Evolutionary conservation across 2,113 vertebrate species (phyloP), one percentile per base, ranked within the genome.

Genomic region (Rhagologus leucostigma): DNA sequence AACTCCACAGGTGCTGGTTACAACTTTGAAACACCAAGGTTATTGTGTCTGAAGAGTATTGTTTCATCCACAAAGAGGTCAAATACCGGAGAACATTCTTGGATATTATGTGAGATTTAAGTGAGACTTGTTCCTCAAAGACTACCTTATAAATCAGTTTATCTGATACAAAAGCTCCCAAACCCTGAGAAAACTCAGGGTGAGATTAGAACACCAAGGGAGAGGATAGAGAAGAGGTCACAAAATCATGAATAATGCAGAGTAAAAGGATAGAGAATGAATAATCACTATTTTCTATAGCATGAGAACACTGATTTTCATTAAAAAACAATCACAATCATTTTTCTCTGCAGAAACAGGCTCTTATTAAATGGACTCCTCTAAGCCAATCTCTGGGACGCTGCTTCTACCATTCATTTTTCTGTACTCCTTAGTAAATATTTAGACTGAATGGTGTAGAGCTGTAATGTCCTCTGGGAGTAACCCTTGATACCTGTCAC

Each of bases 121-220:
- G 71, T 17, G 16, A 89, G 84, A 35, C 78, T 82, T 95, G 50
- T 76, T 91, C 70, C 88, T 95, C 93, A 91, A 91, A 89, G 53
- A 47, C 70, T 65, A n/a, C 42, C 41, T 70, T 81, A 53, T 57
- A 78, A 90, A 71, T 4, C 13, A 84, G 53, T 49, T 76, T 59
- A 62, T 92, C 41, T 60, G 49, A 81, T 47, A 35, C 37, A 69
- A 62, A 85, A 46, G 22, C 7, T 41, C 39, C 13, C 10, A 63
- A 90, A 69, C 19, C 7, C 21, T 57, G 49, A 84, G 73, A 90
- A 92, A 87, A 41, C 17, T 47, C 22, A 60, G 47, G 57, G 29
- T 44, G 33, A 92, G 60, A 93, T 0, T 60, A 44, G 60, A 87
- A 74, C 32, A 65, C 30, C 79, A 89, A 42, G 64, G 27, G 24